Percentiles rank a stretch among this genome's conserved stretches.
Evolutionary conservation across 2,113 vertebrate genomes (phyloP).

Genomic region (Heterotis niloticus): DNA sequence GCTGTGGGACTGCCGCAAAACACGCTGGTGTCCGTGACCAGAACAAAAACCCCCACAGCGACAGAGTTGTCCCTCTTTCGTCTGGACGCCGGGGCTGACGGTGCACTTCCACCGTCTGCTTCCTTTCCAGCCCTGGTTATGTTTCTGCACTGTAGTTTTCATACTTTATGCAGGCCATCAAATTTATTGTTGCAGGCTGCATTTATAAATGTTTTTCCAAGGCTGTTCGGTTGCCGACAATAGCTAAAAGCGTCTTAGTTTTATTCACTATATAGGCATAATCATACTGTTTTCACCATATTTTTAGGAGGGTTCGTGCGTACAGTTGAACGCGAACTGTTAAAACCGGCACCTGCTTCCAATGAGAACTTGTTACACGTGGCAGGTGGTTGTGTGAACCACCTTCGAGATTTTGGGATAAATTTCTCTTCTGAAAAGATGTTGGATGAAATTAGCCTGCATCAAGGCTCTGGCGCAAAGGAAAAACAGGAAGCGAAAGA

Average conservation of each 20-base stretch:
- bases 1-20: not conserved
- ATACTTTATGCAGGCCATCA: constrained; percentile 37
- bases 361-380: constrained; percentile 39
- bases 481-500: not conserved
- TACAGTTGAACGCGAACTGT: constrained; percentile 4
- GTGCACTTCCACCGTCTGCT: constrained; percentile 3
- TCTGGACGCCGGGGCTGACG: not conserved
- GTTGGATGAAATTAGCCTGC: not conserved
- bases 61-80: constrained; percentile 34
- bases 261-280: constrained; percentile 30
- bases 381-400: constrained; percentile 35
- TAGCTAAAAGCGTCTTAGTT: constrained; percentile 35
- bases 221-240: constrained; percentile 41
- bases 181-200: constrained; percentile 46
- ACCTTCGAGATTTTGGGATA: not conserved
- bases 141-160: constrained; percentile 37
- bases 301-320: not conserved
- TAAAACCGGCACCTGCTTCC: constrained; percentile 42
- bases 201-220: constrained; percentile 47
- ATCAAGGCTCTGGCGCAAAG: not conserved
- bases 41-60: constrained; percentile 29
- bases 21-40: not conserved
- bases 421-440: not conserved
- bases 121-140: constrained; percentile 33
- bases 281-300: constrained; percentile 27